Percentiles rank a stretch among this genome's conserved stretches.
These are phyloP conservation scores for Pantala flavescens DNA, from an alignment of 1,140 invertebrate genomes.

Conservation along the genomic window DNA sequence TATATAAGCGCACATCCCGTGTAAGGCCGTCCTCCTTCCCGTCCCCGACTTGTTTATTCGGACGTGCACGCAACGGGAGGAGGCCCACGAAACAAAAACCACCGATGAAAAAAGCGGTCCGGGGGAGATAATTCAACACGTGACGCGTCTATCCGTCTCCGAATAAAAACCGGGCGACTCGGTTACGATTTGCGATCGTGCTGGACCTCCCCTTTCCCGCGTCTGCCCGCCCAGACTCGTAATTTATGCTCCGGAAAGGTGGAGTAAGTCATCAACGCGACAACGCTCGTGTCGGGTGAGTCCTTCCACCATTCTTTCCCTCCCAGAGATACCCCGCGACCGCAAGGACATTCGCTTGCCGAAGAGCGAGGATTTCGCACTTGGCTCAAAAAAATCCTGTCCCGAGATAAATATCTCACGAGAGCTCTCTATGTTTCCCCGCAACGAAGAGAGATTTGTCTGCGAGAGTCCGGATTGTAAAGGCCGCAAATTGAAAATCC, in stretches of 20 bases:
- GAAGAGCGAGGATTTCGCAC: not conserved
- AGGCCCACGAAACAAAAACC: no score
- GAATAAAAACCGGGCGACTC: not conserved
- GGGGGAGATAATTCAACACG: not conserved
- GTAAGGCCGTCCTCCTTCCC: no score
- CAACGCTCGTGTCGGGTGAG: not conserved
- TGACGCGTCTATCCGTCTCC: not conserved
- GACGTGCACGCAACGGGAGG: no score
- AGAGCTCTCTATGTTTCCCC: not conserved
- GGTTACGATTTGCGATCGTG: not conserved
- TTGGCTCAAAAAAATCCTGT: not conserved
- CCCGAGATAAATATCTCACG: not conserved
- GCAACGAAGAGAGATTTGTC: no score
- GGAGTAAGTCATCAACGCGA: conserved; percentile 3
- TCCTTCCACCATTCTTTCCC: not conserved
- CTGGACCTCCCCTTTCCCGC: not conserved
- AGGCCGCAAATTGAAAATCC: no score
- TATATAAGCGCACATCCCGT: no score
- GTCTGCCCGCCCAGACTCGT: not conserved
- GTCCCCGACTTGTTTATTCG: no score
- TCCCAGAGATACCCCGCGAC: not conserved
- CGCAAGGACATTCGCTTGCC: not conserved
- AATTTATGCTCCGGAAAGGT: not conserved
- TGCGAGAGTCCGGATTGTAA: no score
- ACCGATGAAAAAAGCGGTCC: not conserved